Evolutionary conservation across 2,113 vertebrate genomes (phyloP), one percentile per base, ranked within the genome.

Genomic region (Bos indicus): DNA sequence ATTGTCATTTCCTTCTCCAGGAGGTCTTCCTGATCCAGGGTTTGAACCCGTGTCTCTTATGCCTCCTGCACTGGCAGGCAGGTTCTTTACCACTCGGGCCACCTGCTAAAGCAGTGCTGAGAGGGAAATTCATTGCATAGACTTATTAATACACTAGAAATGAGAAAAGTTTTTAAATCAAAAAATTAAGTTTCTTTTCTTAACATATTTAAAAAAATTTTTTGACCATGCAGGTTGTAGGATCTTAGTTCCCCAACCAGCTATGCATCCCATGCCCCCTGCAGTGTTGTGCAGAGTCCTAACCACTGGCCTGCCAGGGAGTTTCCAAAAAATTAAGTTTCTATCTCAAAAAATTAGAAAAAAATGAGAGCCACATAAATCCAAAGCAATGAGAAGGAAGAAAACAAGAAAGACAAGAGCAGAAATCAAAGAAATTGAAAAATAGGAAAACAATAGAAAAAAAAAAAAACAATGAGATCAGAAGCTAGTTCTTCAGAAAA

Each of bases 201-300:
- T 71, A 71, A 71, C n/a, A 71, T 23, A 40, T 6, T 71, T 12
- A 40, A 71, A 71, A 6, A 2, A 0, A 3, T 40, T 71, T 40
- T 28, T 71, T 40, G n/a, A 3, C 10, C 0, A 0, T 40, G 17
- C n/a, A 12, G n/a, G n/a, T 71, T 71, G 5, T 71, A 40, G 1
- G 16, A 74, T 74, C 2, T 74, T 74, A 74, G 10, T 74, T 74
- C n/a, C 36, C n/a, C 67, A 74, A 23, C 10, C 2, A 71, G 19
- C n/a, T 71, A 23, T 13, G 10, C 2, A 74, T 13, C 36, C 11
- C 0, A 0, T 23, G 36, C 10, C 21, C 67, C 36, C 9, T 40
- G 19, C 19, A 25, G 67, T 40, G 19, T 3, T 1, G 0, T 23
- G 19, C 19, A 40, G n/a, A 71, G n/a, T 74, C n/a, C 36, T 74